Evolutionary conservation across 2,888 invertebrate genomes (phyloP).

Genomic region (Coleophora deauratella): DNA sequence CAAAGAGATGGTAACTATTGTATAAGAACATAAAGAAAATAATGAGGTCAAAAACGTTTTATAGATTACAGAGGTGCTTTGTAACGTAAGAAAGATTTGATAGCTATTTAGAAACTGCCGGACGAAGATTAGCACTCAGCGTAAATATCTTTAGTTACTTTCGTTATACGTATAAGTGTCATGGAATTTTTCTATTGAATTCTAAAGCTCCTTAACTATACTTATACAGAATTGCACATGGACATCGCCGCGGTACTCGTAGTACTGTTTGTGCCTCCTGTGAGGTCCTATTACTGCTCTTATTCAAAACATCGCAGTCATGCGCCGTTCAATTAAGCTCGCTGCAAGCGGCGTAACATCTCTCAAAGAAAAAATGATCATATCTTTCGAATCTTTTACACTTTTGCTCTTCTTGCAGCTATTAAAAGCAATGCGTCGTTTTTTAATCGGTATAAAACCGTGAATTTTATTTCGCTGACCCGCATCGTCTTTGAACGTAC

Average conservation of each 20-base stretch:
- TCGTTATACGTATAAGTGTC: too few relatives aligned
- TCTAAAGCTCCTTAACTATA: too few relatives aligned
- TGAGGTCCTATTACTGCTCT: conserved; percentile 43
- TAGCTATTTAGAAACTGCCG: too few relatives aligned
- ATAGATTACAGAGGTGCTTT: too few relatives aligned
- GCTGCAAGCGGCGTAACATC: conserved; percentile 46
- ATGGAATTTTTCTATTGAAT: too few relatives aligned
- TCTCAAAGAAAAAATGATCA: conserved; percentile 42
- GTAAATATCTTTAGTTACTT: too few relatives aligned
- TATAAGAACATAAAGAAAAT: too few relatives aligned
- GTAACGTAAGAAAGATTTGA: too few relatives aligned
- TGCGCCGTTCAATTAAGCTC: conserved; percentile 59
- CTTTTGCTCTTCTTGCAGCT: conserved; percentile 54
- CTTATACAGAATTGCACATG: too few relatives aligned
- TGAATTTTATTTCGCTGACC: conserved; percentile 56
- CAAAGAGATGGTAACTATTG: too few relatives aligned
- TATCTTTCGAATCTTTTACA: conserved; percentile 39
- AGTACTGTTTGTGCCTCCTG: conserved; percentile 33
- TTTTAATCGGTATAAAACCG: conserved; percentile 36
- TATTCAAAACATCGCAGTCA: conserved; percentile 61
- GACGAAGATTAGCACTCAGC: too few relatives aligned
- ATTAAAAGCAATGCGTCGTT: conserved; percentile 53
- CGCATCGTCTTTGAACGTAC: conserved; percentile 47
- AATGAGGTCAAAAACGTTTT: too few relatives aligned
- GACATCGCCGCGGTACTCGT: conserved; percentile 13